phyloP scores from a whole-genome alignment of 2,113 vertebrate species.

The Emydocephalus ijimae region DNA sequence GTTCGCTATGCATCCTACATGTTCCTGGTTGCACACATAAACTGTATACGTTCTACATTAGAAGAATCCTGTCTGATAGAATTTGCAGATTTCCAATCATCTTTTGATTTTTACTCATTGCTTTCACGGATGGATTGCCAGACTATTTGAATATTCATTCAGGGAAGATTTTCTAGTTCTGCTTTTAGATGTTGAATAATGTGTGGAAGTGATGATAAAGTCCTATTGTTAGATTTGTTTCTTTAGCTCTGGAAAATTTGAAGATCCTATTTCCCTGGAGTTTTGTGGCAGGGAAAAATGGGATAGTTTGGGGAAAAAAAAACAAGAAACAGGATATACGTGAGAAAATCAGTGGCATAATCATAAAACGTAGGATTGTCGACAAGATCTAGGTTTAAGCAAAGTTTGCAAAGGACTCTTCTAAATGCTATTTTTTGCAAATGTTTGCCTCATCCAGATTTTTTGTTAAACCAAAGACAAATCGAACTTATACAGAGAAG shows the following conservation, averaged over 20 bases:
- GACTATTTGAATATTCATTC: background rate
- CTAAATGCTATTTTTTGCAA: background rate
- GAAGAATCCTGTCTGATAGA: background rate
- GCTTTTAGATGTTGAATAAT: background rate
- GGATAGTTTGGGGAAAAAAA: background rate
- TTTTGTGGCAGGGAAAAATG: background rate
- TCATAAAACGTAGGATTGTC: background rate
- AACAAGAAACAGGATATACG: background rate
- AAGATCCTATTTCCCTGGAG: background rate
- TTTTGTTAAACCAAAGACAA: background rate
- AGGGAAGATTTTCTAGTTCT: background rate
- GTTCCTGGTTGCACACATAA: background rate
- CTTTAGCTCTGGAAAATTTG: background rate
- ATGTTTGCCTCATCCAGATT: background rate
- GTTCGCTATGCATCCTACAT: background rate
- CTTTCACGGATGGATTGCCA: background rate
- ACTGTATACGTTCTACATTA: background rate
- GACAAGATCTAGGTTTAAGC: background rate
- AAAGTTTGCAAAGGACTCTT: background rate
- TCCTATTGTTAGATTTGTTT: background rate
- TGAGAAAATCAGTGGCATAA: background rate
- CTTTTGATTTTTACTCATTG: background rate
- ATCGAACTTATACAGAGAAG: background rate
- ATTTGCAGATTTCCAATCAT: background rate
- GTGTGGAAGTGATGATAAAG: background rate